phyloP scores from a whole-genome alignment of 2,888 invertebrate genomes.

The Neoaliturus tenellus region DNA sequence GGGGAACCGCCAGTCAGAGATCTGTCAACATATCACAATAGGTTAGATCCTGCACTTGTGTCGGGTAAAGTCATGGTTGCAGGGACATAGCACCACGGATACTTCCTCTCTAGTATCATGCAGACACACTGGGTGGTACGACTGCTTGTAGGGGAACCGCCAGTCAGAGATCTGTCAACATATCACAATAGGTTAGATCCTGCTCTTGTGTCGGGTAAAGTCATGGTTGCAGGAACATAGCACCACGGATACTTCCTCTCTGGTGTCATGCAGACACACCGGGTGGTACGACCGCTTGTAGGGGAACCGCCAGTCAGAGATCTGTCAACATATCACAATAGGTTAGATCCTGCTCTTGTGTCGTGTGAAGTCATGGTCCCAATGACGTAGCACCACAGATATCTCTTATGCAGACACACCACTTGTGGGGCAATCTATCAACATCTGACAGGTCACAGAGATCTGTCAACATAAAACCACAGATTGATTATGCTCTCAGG shows the following conservation, averaged over 20 bases:
- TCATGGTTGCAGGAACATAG: slow-evolving; percentile 86
- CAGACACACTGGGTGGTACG: slow-evolving; percentile 90
- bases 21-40: slow-evolving; percentile 77
- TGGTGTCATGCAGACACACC: slow-evolving; percentile 87
- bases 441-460: too few species aligned
- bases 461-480: too few species aligned
- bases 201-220: too few species aligned
- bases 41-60: too few species aligned
- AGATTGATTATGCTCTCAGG: slow-evolving; percentile 75
- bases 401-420: too few species aligned
- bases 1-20: slow-evolving; percentile 92
- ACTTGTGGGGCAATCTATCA: too few species aligned
- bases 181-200: not conserved
- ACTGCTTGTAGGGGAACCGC: slow-evolving; percentile 92
- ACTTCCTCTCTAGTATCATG: slow-evolving; percentile 83
- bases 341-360: too few species aligned
- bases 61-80: slow-evolving; percentile 81
- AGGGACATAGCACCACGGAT: slow-evolving; percentile 81
- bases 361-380: too few species aligned
- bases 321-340: too few species aligned
- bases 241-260: slow-evolving; percentile 79
- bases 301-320: slow-evolving; percentile 92
- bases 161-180: slow-evolving; percentile 85
- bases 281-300: slow-evolving; percentile 91
- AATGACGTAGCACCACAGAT: too few species aligned